Percentiles rank a stretch among this genome's conserved stretches.
Conservation (phyloP, 2,797 vertebrate species). For the Odontamblyopus rebecca region DNA sequence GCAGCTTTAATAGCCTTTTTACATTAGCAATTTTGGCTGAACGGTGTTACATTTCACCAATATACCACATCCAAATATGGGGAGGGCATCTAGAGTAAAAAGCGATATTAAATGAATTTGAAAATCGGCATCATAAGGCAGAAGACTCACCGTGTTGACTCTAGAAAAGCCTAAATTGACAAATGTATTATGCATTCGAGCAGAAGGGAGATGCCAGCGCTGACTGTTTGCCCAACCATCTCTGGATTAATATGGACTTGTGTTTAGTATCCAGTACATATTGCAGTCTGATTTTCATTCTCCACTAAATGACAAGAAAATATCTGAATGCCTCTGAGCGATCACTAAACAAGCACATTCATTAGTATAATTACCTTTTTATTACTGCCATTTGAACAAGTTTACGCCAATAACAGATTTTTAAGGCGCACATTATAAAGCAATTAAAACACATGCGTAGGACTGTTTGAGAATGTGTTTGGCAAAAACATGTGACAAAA, state of each 20-base stretch:
- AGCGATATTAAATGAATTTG: not conserved
- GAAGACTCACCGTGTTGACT: not conserved
- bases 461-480: conserved; percentile 40
- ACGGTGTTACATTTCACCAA: not conserved
- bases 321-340: not conserved
- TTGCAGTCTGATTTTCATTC: conserved; percentile 24
- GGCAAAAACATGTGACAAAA: conserved; percentile 34
- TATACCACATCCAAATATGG: not conserved
- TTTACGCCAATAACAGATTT: conserved; percentile 20
- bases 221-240: conserved; percentile 39
- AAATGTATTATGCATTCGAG: not conserved
- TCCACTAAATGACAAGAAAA: conserved; percentile 18
- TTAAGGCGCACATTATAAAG: conserved; percentile 28
- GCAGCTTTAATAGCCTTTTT: not conserved
- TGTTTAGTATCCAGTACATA: conserved; percentile 23
- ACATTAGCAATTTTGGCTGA: not conserved
- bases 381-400: conserved; percentile 5
- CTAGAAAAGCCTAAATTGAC: not conserved
- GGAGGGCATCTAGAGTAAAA: not conserved
- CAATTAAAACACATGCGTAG: conserved; percentile 19
- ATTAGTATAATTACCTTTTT: conserved; percentile 17
- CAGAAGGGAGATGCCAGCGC: conserved; percentile 18
- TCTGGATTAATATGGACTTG: conserved; percentile 37
- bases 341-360: conserved; percentile 16
- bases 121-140: not conserved